Base-by-base conservation (phyloP, 2,797 vertebrate species). In the Pseudomugil gertrudae region DNA sequence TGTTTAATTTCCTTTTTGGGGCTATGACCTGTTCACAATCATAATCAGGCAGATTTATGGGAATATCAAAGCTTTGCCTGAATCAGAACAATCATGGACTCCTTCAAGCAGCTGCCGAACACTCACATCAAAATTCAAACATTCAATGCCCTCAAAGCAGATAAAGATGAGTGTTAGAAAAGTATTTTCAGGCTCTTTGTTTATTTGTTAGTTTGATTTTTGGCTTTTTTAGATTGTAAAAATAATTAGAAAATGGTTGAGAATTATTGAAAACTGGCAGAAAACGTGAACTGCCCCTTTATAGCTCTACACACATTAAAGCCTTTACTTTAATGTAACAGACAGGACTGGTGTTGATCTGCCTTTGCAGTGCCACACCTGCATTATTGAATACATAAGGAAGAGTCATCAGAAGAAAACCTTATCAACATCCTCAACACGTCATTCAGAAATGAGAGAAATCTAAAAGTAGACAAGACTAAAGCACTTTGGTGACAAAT, bases 381-480 rank as follows among this genome's bases (percentile, higher is more conserved):
- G 58, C 58, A 60, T 17, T 21, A 23, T 32, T 50, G n/a, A n/a
- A n/a, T n/a, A n/a, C n/a, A 26, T 50, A 21, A 50, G 58, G 14
- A 48, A 48, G 11, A 60, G 57, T 27, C 4, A 27, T 58, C 38
- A 43, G 24, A 43, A 17, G 47, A 48, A 50, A 50, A 50, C 1
- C 47, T 26, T 21, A 9, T 11, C n/a, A 21, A n/a, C 43, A 21
- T 24, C 47, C 27, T 59, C 6, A 47, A 6, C 40, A 30, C 26
- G 30, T 27, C 30, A 23, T 29, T 23, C 11, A 47, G 40, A 23
- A 21, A 5, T 23, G 29, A 21, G 9, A 40, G 43, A 40, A 27
- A 57, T 40, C 17, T 17, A 40, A 17, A 27, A 40, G n/a, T 57
- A 40, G 40, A 27, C 56, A 57, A 24, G 35, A 24, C 23, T 9